These are phyloP conservation scores for Mareca penelope DNA, from an alignment of 2,797 vertebrate species.

Conservation along the genomic window DNA sequence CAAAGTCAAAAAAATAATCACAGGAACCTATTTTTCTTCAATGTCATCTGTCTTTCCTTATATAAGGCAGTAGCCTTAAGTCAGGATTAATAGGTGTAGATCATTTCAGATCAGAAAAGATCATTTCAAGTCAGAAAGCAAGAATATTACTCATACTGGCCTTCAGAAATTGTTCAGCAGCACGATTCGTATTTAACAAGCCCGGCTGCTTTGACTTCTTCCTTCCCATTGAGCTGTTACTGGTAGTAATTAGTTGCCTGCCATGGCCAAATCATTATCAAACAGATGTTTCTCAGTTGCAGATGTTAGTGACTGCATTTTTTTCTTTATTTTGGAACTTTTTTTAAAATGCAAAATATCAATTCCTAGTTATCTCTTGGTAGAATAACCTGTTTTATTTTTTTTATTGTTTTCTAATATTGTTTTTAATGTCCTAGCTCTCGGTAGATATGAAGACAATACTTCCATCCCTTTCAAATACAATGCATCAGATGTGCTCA, in stretches of 20 bases:
- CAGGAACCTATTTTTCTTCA: not conserved
- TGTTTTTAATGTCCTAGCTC: not conserved
- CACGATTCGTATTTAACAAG: not conserved
- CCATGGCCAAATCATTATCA: not conserved
- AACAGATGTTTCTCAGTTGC: not conserved
- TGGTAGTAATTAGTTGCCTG: not conserved
- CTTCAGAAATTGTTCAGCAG: not conserved
- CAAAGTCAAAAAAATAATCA: not conserved
- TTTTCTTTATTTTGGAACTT: not conserved
- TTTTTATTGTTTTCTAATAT: not conserved
- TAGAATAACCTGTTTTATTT: not conserved
- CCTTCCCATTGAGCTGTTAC: not conserved
- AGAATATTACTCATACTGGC: not conserved
- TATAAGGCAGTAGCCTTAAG: not conserved
- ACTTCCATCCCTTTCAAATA: not conserved
- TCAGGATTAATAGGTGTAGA: not conserved
- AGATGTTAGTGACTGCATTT: not conserved
- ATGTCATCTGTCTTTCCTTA: not conserved
- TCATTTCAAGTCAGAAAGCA: not conserved
- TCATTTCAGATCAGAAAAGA: not conserved
- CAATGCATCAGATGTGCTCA: not conserved
- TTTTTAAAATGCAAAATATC: not conserved
- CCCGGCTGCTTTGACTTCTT: not conserved
- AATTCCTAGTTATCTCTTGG: not conserved
- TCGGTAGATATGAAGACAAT: not conserved